Percentiles rank a stretch among this genome's conserved stretches.
phyloP scores from a whole-genome alignment of 2,113 vertebrate species.

The Erythrocebus patas region DNA sequence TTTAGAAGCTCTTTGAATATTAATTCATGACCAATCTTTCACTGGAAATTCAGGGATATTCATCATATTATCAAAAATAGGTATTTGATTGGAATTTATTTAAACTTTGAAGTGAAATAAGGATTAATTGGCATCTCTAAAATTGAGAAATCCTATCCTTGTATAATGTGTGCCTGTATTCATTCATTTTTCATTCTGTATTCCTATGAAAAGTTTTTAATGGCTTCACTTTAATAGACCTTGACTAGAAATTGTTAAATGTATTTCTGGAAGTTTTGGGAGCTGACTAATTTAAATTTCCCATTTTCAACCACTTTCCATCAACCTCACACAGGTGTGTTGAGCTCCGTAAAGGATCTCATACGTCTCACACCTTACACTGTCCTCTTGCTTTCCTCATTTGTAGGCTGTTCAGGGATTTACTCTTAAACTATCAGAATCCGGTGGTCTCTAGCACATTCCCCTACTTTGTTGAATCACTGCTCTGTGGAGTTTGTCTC shows the following conservation, averaged over 20 bases:
- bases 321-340: not conserved
- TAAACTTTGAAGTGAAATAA: not conserved
- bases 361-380: not conserved
- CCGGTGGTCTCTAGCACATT: not conserved
- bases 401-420: not conserved
- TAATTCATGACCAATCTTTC: not conserved
- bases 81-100: not conserved
- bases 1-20: not conserved
- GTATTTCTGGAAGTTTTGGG: not conserved
- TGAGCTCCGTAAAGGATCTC: not conserved
- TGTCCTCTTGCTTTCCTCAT: not conserved
- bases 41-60: not conserved
- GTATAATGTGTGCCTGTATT: not conserved
- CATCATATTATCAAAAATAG: not conserved
- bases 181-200: not conserved
- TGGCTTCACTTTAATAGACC: not conserved
- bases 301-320: not conserved
- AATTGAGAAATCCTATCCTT: not conserved
- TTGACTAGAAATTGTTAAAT: not conserved
- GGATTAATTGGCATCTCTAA: not conserved
- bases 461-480: too few relatives aligned
- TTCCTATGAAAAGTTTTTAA: not conserved
- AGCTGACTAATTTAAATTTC: not conserved
- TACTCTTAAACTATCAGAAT: not conserved
- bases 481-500: not conserved